These are phyloP conservation scores for Hemibagrus wyckioides DNA, from an alignment of 2,113 vertebrate species.

Conservation along the genomic window DNA sequence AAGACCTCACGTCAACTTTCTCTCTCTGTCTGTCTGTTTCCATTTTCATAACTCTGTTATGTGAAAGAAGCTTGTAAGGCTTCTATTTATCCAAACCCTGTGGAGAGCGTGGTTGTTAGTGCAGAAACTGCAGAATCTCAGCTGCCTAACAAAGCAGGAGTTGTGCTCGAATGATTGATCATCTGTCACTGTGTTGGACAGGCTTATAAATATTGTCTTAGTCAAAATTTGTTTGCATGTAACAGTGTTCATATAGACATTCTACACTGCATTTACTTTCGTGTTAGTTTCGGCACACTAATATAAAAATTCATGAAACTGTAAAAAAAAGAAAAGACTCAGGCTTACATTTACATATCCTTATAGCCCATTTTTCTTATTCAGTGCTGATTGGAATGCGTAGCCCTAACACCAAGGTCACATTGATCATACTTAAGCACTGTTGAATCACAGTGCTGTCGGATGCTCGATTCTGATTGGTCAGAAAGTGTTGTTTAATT, in stretches of 20 bases:
- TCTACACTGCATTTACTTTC: background rate
- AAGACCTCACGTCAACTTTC: background rate
- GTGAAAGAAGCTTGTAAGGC: background rate
- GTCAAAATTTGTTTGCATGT: slow-evolving; percentile 1
- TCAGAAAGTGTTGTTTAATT: background rate
- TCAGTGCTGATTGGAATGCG: background rate
- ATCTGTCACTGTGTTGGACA: slow-evolving; percentile 1
- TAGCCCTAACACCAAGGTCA: background rate
- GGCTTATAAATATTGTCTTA: slow-evolving; percentile 5
- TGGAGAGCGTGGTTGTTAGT: slow-evolving; percentile 7
- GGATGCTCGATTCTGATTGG: background rate
- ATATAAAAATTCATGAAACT: background rate
- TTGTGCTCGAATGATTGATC: slow-evolving; percentile 4
- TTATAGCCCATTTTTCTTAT: background rate
- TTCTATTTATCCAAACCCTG: slow-evolving; percentile 2
- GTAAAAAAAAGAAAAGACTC: background rate
- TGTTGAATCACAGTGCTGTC: background rate
- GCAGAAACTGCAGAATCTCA: slow-evolving; percentile 7
- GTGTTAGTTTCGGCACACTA: background rate
- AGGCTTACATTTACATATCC: background rate
- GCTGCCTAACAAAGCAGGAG: slow-evolving; percentile 13
- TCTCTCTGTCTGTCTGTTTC: background rate
- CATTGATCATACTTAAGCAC: background rate
- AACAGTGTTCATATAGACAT: background rate
- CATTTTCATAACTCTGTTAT: background rate